Percentiles rank a stretch among this genome's conserved stretches.
These are phyloP conservation scores for Alitta virens DNA, from an alignment of 2,888 invertebrate species.

Conservation along the genomic window DNA sequence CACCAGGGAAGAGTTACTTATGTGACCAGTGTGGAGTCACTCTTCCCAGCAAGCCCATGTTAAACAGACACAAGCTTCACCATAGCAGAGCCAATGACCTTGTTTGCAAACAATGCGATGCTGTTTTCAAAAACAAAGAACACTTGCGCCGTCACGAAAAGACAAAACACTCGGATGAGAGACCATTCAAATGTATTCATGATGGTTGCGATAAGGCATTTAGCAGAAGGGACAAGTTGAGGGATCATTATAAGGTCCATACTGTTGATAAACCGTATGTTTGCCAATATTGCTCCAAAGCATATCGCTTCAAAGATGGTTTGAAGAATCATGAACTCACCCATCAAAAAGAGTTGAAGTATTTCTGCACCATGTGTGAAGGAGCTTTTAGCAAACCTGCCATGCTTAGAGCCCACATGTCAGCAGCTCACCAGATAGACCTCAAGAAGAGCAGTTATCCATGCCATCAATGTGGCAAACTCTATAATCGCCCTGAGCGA, in stretches of 20 bases:
- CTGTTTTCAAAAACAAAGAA: conserved; percentile 24
- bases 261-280: conserved; percentile 21
- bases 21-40: conserved; percentile 27
- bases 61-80: conserved; percentile 14
- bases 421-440: conserved; percentile 12
- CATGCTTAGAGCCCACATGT: conserved; percentile 19
- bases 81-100: conserved; percentile 3
- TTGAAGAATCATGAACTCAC: conserved; percentile 26
- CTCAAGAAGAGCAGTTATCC: conserved; percentile 20
- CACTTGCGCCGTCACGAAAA: conserved; percentile 26
- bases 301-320: conserved; percentile 26
- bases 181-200: conserved; percentile 21
- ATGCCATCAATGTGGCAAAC: conserved; percentile 16
- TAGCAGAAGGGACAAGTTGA: conserved; percentile 27
- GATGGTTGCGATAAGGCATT: conserved; percentile 26
- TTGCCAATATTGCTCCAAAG: conserved; percentile 20
- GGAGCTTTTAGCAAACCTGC: conserved; percentile 16
- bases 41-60: conserved; percentile 11
- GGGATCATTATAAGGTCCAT: conserved; percentile 24
- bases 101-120: conserved; percentile 20
- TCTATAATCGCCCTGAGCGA: conserved; percentile 25
- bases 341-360: conserved; percentile 18
- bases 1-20: conserved; percentile 1
- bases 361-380: conserved; percentile 20
- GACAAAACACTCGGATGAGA: conserved; percentile 19